These are phyloP conservation scores for Drosophila borborema DNA, from an alignment of 2,888 invertebrate species.

Conservation along the genomic window DNA sequence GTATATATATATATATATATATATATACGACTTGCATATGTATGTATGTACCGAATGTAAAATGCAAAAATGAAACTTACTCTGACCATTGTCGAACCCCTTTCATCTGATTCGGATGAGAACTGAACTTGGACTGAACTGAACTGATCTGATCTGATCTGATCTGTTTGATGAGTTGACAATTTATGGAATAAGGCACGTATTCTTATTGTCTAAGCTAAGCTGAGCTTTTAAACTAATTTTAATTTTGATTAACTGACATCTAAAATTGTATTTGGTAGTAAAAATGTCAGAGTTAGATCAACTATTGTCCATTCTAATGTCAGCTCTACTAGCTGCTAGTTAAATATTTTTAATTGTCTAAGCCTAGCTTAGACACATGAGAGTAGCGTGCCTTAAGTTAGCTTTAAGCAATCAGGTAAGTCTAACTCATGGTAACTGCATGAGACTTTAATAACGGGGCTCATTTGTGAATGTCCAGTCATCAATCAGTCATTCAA, in stretches of 20 bases:
- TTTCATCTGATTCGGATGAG: constrained; percentile 4
- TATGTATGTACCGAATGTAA: constrained; percentile 46
- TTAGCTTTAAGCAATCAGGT: constrained; percentile 47
- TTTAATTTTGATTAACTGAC: background rate
- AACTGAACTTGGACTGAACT: background rate
- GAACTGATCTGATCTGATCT: background rate
- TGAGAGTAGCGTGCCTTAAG: background rate
- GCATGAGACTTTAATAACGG: constrained; percentile 62
- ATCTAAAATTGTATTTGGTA: too few species aligned
- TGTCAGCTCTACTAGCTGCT: too few species aligned
- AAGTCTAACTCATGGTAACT: constrained; percentile 56
- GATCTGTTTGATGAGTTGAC: background rate
- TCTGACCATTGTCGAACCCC: constrained; percentile 12
- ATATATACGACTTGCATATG: constrained; percentile 26
- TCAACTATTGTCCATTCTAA: too few species aligned
- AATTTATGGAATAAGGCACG: background rate
- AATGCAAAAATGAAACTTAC: constrained; percentile 58
- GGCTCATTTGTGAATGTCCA: constrained; percentile 75
- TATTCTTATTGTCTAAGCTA: background rate
- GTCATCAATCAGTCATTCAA: constrained; percentile 51
- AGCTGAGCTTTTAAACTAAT: background rate
- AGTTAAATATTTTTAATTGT: background rate
- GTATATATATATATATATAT: constrained; percentile 12
- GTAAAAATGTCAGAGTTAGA: too few species aligned
- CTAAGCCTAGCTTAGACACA: background rate